Conservation (phyloP, 1,140 invertebrate genomes). For the Euura saliciscinereae region DNA sequence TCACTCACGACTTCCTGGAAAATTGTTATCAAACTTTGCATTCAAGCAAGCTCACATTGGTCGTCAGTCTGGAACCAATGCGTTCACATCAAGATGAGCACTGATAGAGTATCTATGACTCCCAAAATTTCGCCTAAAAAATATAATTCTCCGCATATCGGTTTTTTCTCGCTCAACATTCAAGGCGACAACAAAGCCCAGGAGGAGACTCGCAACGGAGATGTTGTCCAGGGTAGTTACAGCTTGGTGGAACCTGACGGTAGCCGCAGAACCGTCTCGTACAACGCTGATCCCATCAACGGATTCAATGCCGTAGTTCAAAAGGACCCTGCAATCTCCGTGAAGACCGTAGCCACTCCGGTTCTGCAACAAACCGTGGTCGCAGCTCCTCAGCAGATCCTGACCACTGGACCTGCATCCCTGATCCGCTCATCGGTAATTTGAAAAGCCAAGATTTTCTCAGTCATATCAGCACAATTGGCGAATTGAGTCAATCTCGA, state of each 20-base stretch:
- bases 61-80: no score
- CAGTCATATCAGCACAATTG: no score
- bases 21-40: no score
- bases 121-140: no score
- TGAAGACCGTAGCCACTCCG: constrained; percentile 35
- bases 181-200: constrained; percentile 57
- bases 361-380: background rate
- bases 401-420: background rate
- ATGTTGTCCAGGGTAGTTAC: constrained; percentile 60
- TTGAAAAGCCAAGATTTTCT: background rate
- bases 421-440: background rate
- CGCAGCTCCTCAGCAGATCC: background rate
- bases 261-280: constrained; percentile 54
- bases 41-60: no score
- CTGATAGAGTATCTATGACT: no score
- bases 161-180: constrained; percentile 15
- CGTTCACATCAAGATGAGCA: no score
- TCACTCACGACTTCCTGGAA: no score
- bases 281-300: constrained; percentile 57
- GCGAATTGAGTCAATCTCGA: no score
- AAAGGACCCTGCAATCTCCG: constrained; percentile 44
- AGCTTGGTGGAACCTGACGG: constrained; percentile 59
- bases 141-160: no score
- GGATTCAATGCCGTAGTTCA: constrained; percentile 61
- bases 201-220: constrained; percentile 58